Evolutionary conservation across 2,888 invertebrate genomes (phyloP), one percentile per base, ranked within the genome.

Genomic region (Rhamphomyia laevipes): DNA sequence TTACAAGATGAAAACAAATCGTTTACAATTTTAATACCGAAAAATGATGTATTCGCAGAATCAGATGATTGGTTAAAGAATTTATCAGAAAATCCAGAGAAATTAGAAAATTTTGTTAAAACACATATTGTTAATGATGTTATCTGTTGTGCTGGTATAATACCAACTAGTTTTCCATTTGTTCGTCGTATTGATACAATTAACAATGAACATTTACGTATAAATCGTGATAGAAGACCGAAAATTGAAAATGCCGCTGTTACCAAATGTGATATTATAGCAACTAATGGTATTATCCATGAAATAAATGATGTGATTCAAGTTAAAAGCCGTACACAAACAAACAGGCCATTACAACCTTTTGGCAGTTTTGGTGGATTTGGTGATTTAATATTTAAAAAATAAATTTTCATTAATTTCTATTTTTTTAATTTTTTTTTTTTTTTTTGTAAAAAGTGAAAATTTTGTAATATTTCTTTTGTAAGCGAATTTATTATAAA

Each of bases 181-280:
- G 67, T 70, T 5, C 66, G 70, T 17, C 64, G 69, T 15, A 65
- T 71, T 33, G 65, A 67, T 51, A 57, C 70, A 9, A 52, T 70
- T 9, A 67, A 64, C 50, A 67, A 67, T 35, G 60, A 57, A 30
- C 62, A 65, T 53, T 58, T 71, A 44, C 63, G 63, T 50, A 66
- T 70, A 11, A 65, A 66, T 16, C 68, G 71, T 43, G 66, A 70
- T 51, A 67, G 67, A 30, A 66, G 71, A 42, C 71, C 71, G n/a
- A 69, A 64, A 51, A 64, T 71, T 46, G 67, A 69, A 54, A 70
- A 70, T 53, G 68, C 70, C 42, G 69, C 67, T n/a, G 61, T 71
- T 35, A 70, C 68, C 48, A 71, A 70, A 55, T 71, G 71, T 51
- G 71, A 71, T 59, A 61, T 61, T 42, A 52, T 69, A 43, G 66